Evolutionary conservation across 2,888 invertebrate species (phyloP).

Genomic region (Philonicus albiceps): DNA sequence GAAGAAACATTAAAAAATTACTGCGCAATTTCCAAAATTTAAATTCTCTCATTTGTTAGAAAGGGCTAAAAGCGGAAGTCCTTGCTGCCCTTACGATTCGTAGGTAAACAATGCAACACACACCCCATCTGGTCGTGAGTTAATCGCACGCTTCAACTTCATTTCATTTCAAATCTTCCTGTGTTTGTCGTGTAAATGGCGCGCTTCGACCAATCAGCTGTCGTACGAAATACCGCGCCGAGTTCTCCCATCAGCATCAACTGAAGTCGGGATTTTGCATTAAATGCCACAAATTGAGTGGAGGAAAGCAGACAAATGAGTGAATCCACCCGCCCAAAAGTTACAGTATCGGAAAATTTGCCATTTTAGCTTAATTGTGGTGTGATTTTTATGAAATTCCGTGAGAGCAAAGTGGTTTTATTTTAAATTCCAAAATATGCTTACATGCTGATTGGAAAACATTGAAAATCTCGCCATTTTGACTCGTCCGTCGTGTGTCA

Average conservation of each 20-base stretch:
- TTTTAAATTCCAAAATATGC: conserved; percentile 45
- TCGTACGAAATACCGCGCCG: conserved; percentile 51
- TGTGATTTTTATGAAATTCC: conserved; percentile 44
- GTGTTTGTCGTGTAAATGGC: conserved; percentile 52
- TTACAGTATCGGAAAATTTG: conserved; percentile 22
- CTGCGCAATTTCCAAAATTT: not conserved
- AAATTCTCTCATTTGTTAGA: not conserved
- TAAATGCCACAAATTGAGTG: conserved; percentile 46
- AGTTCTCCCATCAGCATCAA: conserved; percentile 46
- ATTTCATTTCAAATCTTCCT: conserved; percentile 26
- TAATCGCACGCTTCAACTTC: conserved; percentile 16
- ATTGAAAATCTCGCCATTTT: conserved; percentile 48
- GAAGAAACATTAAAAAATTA: not conserved
- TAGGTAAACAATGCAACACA: not conserved
- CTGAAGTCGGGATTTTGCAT: conserved; percentile 46
- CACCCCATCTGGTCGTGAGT: conserved; percentile 47
- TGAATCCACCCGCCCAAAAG: conserved; percentile 23
- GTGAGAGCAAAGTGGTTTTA: conserved; percentile 15
- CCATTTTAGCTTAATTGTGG: conserved; percentile 42
- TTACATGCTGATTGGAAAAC: conserved; percentile 44
- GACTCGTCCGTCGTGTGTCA: conserved; percentile 45
- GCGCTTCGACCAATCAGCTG: conserved; percentile 54
- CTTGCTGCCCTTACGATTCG: not conserved
- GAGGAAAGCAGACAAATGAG: conserved; percentile 21
- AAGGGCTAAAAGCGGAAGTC: not conserved